Base-by-base conservation (phyloP, 2,888 invertebrate species). In the Campopleginae sp. region DNA sequence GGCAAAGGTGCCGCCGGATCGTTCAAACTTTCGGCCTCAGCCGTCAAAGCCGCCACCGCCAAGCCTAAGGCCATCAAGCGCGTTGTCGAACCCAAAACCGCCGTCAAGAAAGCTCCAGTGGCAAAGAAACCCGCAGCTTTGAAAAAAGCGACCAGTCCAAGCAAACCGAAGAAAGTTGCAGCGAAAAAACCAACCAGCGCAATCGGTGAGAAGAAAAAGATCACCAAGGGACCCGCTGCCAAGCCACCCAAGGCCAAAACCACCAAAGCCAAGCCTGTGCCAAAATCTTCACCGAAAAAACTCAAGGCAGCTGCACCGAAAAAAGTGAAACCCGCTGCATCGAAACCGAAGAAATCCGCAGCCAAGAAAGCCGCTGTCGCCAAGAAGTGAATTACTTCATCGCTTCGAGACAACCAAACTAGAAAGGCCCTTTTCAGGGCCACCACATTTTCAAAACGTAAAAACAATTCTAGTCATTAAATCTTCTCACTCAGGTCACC, bases 1-100 rank as follows among this genome's bases (percentile, higher is more conserved):
- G 95, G 94, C 82, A 94, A 94, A 90, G 94, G 94, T 4, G 94
- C 94, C 0, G 93, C 94, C 46, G 95, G 94, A 19, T 94, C 93
- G 12, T 94, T 94, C 91, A 94, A 94, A 86, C 89, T 94, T 31
- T 92, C 94, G n/a, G 90, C 90, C 0, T 74, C 87, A 8, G 87
- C 88, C 61, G 5, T 7, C 58, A n/a, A 63, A 61, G 17, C 70
- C 33, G 31, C 87, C 87, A 65, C n/a, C 27, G 46, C 7, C 33
- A 63, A 38, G 14, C 44, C 68, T 1, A 23, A 19, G 44, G 58
- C 27, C 23, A 27, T 17, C 17, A 65, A 65, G 17, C 23, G 17
- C 1, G 44, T 44, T 0, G 70, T 81, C 31, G 87, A 88, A 4
- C 65, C 86, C 1, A 68, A 68, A 46, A 27, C 17, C 1, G 27